These are phyloP conservation scores for Agonopterix heracliana DNA, from an alignment of 2,888 invertebrate genomes.

Conservation along the genomic window DNA sequence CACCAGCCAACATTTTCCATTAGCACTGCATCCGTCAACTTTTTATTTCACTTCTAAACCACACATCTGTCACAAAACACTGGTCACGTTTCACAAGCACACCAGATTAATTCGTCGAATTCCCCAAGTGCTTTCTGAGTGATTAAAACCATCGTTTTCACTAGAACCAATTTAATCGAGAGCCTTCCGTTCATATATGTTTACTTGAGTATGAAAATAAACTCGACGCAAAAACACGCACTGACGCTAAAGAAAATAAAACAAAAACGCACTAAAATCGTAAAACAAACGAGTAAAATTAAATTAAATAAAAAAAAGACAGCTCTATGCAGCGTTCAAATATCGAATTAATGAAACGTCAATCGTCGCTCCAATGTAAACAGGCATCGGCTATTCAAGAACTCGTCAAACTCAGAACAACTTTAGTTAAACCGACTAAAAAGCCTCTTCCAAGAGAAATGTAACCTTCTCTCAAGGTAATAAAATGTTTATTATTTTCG, in stretches of 20 bases:
- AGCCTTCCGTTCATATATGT: too few relatives aligned
- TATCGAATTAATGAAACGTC: slow-evolving; percentile 68
- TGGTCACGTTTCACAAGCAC: not conserved
- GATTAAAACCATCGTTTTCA: not conserved
- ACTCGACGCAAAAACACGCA: too few relatives aligned
- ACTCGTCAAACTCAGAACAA: not conserved
- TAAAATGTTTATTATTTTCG: slow-evolving; percentile 26
- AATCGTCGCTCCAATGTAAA: slow-evolving; percentile 59
- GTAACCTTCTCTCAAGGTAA: slow-evolving; percentile 32
- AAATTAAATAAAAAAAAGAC: slow-evolving; percentile 34
- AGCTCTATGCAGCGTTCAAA: slow-evolving; percentile 55
- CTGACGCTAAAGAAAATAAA: too few relatives aligned
- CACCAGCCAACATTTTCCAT: slow-evolving; percentile 65
- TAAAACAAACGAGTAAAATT: slow-evolving; percentile 8
- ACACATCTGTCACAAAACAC: not conserved
- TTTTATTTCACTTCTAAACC: not conserved
- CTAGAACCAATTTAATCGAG: not conserved
- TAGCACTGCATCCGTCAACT: slow-evolving; percentile 40
- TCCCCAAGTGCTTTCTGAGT: not conserved
- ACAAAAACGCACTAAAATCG: not conserved
- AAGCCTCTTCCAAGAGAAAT: slow-evolving; percentile 22
- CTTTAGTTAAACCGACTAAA: not conserved
- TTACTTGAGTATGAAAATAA: too few relatives aligned
- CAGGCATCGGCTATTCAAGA: slow-evolving; percentile 32
- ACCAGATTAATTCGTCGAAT: not conserved